Evolutionary conservation across 2,888 invertebrate species (phyloP), one percentile per base, ranked within the genome.

Genomic region (Drosophila glabriapex): DNA sequence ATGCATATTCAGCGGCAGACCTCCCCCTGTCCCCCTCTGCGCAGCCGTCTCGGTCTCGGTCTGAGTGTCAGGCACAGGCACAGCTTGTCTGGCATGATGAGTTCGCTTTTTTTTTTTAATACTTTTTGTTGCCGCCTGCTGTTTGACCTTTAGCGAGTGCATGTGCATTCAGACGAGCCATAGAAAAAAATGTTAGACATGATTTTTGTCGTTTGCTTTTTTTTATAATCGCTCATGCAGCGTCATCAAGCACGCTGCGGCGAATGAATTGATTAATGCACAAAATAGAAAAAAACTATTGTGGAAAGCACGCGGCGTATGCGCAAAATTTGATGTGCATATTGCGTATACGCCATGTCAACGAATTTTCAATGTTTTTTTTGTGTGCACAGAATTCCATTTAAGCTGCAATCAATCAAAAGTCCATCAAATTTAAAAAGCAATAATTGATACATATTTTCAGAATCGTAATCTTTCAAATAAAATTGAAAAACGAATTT

Each of bases 141-240:
- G 78, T 85, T 87, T 80, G 85, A 85, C 85, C 85, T 85, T 85
- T 87, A 77, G 85, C 76, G 78, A 73, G 72, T 87, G 87, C 84
- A 79, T 75, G 75, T 83, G 77, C 82, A 85, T 63, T 80, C 68
- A 65, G 76, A 69, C 60, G 68, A 64, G 53, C 68, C 28, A 28
- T 19, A 75, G 46, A 29, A 56, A 10, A 49, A 62, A 64, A 39
- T 59, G 46, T 69, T 56, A 56, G 28, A 46, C 46, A 39, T 54
- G 33, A 60, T 78, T 78, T 68, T 58, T 64, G 39, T 16, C 37
- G 28, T 55, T 19, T 37, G 19, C 35, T 25, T 55, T 31, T 64
- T 50, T 72, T 58, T 33, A 62, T 78, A 75, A 78, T 78, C 78
- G 71, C 46, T 41, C 46, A 39, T 56, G 75, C 71, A 75, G 54